A percentile compares a stretch with the other conserved stretches of the same genome.
Evolutionary conservation across 2,797 vertebrate genomes (phyloP).

Genomic region (Pterois miles): DNA sequence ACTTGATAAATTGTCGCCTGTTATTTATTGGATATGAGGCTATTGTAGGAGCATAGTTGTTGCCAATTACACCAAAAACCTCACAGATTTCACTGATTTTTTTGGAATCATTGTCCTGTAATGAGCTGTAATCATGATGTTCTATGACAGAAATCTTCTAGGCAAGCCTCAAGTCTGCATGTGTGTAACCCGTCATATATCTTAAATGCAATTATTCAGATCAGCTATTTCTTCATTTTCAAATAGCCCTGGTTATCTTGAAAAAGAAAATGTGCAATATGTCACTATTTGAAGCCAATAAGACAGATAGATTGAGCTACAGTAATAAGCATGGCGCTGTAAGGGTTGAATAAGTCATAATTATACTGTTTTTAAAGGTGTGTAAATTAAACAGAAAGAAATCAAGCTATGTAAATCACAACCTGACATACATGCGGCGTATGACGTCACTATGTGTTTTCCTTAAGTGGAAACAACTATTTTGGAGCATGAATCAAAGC

Average conservation of each 20-base stretch:
- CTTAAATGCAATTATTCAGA: background rate
- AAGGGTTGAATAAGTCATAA: background rate
- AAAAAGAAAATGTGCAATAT: background rate
- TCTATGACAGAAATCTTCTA: background rate
- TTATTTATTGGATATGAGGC: background rate
- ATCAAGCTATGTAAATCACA: background rate
- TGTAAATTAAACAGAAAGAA: background rate
- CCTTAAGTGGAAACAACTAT: constrained; percentile 65
- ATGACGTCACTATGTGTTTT: constrained; percentile 34
- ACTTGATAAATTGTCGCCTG: background rate
- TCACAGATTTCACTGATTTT: background rate
- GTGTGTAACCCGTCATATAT: background rate
- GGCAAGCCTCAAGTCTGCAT: background rate
- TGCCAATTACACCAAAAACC: background rate
- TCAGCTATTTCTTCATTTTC: background rate
- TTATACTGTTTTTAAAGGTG: background rate
- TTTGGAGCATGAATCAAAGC: constrained; percentile 72
- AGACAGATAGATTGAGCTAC: background rate
- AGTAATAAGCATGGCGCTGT: background rate
- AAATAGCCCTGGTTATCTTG: background rate
- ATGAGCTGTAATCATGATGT: background rate
- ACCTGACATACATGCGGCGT: constrained; percentile 12
- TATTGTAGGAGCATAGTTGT: background rate
- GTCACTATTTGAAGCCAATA: background rate
- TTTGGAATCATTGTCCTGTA: background rate